phyloP scores from a whole-genome alignment of 2,888 invertebrate genomes.

The Exocentrus adspersus region DNA sequence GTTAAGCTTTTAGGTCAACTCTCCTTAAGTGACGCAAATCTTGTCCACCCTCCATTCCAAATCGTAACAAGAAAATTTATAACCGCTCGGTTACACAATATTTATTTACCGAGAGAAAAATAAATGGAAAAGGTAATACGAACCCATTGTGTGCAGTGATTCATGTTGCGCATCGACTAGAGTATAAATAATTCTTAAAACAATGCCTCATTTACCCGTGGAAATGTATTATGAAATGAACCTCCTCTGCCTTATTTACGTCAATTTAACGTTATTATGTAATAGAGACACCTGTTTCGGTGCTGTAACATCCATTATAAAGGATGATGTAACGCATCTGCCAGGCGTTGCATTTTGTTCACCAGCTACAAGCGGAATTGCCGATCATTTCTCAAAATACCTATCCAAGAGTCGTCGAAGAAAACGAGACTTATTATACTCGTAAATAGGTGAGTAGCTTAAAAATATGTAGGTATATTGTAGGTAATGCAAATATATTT shows the following conservation, averaged over 20 bases:
- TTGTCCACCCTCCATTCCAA: not conserved
- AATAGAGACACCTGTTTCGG: constrained; percentile 11
- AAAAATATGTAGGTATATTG: no score
- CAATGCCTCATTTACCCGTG: constrained; percentile 17
- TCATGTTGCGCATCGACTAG: not conserved
- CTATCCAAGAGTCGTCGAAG: no score
- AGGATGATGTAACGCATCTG: constrained; percentile 9
- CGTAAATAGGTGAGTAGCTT: no score
- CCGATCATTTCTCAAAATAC: not conserved
- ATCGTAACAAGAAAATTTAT: not conserved
- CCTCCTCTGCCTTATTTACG: constrained; percentile 10
- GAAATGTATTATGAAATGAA: constrained; percentile 14
- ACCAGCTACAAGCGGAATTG: not conserved
- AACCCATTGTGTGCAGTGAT: not conserved
- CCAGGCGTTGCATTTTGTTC: constrained; percentile 6
- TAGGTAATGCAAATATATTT: no score
- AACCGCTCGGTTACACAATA: not conserved
- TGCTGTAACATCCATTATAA: constrained; percentile 10
- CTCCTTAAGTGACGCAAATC: no score
- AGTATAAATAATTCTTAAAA: constrained; percentile 6
- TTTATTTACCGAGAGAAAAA: not conserved
- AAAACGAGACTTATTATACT: no score
- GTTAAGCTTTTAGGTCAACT: no score
- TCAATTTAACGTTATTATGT: constrained; percentile 15
- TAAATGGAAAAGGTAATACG: not conserved